Evolutionary conservation across 2,113 vertebrate species (phyloP).

Genomic region (Zapornia atra): DNA sequence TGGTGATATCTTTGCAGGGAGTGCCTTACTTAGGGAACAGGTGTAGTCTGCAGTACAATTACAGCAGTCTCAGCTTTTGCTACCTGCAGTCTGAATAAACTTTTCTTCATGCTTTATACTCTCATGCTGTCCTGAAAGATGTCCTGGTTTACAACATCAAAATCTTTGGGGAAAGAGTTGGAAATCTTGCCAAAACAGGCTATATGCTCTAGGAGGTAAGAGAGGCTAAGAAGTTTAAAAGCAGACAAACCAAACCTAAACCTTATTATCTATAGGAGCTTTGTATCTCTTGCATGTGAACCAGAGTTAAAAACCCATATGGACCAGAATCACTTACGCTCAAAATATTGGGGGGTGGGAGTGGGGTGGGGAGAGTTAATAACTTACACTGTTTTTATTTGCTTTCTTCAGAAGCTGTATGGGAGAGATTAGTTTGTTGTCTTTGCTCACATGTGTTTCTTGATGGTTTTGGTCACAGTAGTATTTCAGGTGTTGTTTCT

Average conservation of each 20-base stretch:
- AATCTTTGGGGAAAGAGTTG: constrained; percentile 46
- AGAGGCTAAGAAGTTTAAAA: constrained; percentile 44
- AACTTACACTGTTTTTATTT: neutral
- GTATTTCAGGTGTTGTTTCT: neutral
- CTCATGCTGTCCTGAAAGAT: constrained; percentile 60
- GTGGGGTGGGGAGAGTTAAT: neutral
- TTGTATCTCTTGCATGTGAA: neutral
- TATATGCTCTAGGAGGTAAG: constrained; percentile 48
- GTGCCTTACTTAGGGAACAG: constrained; percentile 56
- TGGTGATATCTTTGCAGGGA: constrained; percentile 56
- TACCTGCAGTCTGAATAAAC: constrained; percentile 57
- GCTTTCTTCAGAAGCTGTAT: neutral
- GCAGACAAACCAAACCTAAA: neutral
- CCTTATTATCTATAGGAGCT: neutral
- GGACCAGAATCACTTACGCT: neutral
- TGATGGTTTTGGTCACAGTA: neutral
- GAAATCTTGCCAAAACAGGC: constrained; percentile 50
- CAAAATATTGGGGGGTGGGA: neutral
- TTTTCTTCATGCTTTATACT: constrained; percentile 55
- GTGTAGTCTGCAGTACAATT: constrained; percentile 48
- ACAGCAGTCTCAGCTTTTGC: constrained; percentile 55
- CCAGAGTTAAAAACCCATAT: neutral
- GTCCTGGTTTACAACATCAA: constrained; percentile 15
- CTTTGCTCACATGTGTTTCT: neutral
- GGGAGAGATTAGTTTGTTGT: neutral